Percentiles rank a stretch among this genome's conserved stretches.
Conservation (phyloP, 92 coral and sea anemone species). For the Zoanthus sansibaricus region DNA sequence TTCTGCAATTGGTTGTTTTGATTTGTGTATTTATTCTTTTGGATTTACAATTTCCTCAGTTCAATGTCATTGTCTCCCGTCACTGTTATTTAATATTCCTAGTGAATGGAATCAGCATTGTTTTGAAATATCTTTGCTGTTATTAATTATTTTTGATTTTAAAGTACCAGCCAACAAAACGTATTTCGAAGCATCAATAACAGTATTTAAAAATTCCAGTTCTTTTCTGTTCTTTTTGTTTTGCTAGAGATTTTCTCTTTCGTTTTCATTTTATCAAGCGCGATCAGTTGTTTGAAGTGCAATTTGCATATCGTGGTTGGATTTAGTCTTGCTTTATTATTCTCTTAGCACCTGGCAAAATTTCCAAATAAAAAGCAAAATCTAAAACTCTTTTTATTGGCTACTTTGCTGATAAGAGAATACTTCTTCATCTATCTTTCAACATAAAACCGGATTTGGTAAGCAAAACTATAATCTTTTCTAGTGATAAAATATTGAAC, state of each 20-base stretch:
- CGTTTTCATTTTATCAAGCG: constrained; percentile 12
- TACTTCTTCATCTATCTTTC: background rate
- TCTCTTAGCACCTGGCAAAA: background rate
- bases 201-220: background rate
- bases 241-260: background rate
- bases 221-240: background rate
- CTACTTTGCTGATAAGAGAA: background rate
- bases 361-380: background rate
- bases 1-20: background rate
- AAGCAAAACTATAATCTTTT: background rate
- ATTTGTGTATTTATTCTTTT: background rate
- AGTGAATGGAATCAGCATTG: too few relatives aligned
- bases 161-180: too few relatives aligned
- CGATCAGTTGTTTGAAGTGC: background rate
- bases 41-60: background rate
- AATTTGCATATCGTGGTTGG: constrained; percentile 38
- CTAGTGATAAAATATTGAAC: constrained; percentile 4
- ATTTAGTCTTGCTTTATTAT: background rate
- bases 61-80: background rate
- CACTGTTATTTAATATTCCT: background rate
- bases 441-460: background rate
- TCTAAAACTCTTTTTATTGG: background rate
- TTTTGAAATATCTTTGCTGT: too few relatives aligned
- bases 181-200: background rate
- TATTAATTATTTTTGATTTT: too few relatives aligned